Conservation (phyloP, 2,113 vertebrate species). For the Sceloporus tristichus region DNA sequence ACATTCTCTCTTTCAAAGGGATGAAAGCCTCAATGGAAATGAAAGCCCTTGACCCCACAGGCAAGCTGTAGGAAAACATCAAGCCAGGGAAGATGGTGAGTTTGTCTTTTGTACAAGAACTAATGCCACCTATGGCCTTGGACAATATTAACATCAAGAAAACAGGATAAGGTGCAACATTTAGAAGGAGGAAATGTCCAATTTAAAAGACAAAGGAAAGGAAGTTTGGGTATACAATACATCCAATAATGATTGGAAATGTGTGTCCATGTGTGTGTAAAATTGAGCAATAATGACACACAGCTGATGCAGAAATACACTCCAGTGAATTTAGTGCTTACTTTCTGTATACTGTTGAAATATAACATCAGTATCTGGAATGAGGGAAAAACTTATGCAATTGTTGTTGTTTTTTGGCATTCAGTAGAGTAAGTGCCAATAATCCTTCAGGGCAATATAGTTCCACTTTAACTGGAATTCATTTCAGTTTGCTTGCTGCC, state of each 20-base stretch:
- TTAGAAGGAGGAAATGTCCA: slow-evolving; percentile 42
- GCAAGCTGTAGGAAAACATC: slow-evolving; percentile 32
- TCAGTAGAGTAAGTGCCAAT: neutral
- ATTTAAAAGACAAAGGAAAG: neutral
- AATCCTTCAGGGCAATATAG: slow-evolving; percentile 31
- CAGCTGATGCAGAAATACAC: slow-evolving; percentile 20
- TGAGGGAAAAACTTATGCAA: neutral
- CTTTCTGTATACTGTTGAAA: neutral
- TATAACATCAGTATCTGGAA: rapidly evolving
- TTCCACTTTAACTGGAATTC: slow-evolving; percentile 13
- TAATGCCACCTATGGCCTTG: slow-evolving; percentile 29
- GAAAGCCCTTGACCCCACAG: slow-evolving; percentile 25
- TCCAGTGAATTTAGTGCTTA: neutral
- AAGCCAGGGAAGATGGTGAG: neutral
- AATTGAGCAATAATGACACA: slow-evolving; percentile 7
- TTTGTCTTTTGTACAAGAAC: slow-evolving; percentile 6
- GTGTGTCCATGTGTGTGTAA: neutral
- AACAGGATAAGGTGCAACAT: slow-evolving; percentile 48
- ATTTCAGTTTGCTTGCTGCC: rapidly evolving
- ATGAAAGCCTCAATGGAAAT: slow-evolving; percentile 11
- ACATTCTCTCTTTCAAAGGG: neutral
- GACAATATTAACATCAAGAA: slow-evolving; percentile 22
- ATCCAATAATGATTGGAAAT: slow-evolving; percentile 44
- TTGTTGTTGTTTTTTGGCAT: neutral
- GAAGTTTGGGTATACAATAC: slow-evolving; percentile 18